phyloP scores from a whole-genome alignment of 1,140 invertebrate species.

The Oreohelix idahoensis region DNA sequence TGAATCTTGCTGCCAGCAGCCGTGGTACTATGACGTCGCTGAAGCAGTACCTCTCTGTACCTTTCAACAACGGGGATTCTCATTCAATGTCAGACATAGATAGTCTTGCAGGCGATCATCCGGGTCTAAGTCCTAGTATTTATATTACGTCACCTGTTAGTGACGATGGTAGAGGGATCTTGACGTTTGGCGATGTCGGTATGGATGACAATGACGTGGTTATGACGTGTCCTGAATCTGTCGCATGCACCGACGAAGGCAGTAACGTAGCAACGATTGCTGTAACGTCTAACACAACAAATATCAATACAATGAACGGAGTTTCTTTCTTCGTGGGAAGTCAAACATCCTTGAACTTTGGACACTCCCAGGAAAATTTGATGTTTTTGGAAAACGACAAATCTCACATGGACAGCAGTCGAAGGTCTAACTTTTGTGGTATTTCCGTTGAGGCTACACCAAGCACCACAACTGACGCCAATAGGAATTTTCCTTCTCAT shows the following conservation, averaged over 20 bases:
- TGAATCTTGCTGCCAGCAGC: slow-evolving; percentile 47
- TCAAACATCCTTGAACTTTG: slow-evolving; percentile 12
- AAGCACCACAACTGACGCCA: neutral
- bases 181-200: neutral
- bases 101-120: slow-evolving; percentile 13
- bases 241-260: neutral
- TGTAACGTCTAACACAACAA: neutral
- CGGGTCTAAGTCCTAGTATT: slow-evolving; percentile 25
- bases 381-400: neutral
- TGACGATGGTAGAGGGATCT: slow-evolving; percentile 12
- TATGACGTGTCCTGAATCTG: neutral
- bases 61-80: neutral
- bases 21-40: slow-evolving; percentile 44
- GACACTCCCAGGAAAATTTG: slow-evolving; percentile 8
- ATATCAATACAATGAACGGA: neutral
- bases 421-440: neutral
- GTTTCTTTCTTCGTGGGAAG: slow-evolving; percentile 28
- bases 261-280: neutral
- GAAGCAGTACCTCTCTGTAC: slow-evolving; percentile 44
- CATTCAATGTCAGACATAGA: slow-evolving; percentile 22
- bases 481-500: slow-evolving; percentile 3
- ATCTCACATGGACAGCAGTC: neutral
- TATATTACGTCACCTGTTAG: slow-evolving; percentile 36
- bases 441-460: neutral
- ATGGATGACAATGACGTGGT: slow-evolving; percentile 1